Percentiles rank a stretch among this genome's conserved stretches.
Evolutionary conservation across 2,113 vertebrate species (phyloP).

Genomic region (Corythoichthys haematopterus): DNA sequence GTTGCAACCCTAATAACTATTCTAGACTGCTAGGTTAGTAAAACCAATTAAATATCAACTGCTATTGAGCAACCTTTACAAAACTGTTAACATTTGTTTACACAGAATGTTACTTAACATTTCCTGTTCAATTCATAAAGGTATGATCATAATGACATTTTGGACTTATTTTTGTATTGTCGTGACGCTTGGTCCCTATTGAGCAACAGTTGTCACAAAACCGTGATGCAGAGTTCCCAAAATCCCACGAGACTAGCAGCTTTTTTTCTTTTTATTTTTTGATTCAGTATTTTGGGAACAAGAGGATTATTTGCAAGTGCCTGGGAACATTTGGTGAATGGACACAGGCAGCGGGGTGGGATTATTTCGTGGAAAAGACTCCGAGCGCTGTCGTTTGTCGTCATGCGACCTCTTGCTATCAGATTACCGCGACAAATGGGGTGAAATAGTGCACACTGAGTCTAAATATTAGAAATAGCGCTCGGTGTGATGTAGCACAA

Average conservation of each 20-base stretch:
- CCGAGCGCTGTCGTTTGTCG: neutral
- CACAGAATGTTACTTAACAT: neutral
- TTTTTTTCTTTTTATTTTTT: neutral
- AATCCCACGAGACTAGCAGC: neutral
- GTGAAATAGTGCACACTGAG: neutral
- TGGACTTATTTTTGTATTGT: neutral
- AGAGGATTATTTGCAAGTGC: conserved; percentile 2
- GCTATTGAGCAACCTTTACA: neutral
- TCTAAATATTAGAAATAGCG: neutral
- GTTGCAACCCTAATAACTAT: too few species aligned
- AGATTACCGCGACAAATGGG: neutral
- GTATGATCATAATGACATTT: neutral
- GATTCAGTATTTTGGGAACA: neutral
- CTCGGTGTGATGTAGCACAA: neutral
- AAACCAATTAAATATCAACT: neutral
- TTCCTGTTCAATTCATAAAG: neutral
- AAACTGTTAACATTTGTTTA: neutral
- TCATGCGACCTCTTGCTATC: neutral
- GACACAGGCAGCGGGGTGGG: neutral
- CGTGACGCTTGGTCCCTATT: neutral
- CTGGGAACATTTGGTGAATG: conserved; percentile 4
- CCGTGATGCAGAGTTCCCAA: neutral
- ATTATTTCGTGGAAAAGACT: conserved; percentile 1
- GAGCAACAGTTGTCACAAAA: neutral
- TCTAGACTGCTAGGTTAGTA: too few species aligned